Base-by-base conservation (phyloP, 2,797 vertebrate genomes). In the Monodelphis domestica region DNA sequence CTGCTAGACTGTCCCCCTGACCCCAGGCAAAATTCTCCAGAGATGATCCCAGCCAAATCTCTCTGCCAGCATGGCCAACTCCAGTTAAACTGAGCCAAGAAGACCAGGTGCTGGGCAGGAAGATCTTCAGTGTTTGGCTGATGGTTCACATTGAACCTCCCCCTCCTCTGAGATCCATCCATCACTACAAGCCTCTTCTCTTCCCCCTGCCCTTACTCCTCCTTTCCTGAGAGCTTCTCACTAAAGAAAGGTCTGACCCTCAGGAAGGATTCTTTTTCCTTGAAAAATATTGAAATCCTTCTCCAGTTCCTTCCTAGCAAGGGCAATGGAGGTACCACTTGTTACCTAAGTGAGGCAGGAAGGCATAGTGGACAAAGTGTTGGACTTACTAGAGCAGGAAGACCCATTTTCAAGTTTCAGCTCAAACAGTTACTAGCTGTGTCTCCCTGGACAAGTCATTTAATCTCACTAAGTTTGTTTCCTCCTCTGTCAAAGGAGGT, bases 21-120 rank as follows among this genome's bases (percentile, higher is more conserved):
- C 96, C 94, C 38, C 26, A 94, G 95, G 93, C 91, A 96, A 94
- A 96, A 90, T 93, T 89, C 91, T 95, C 95, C 87, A 92, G 95
- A 94, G 57, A 95, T 91, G 54, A 93, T 50, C 89, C 52, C 89
- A 97, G 95, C 95, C 94, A 97, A 95, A 93, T n/a, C 51, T n/a
- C 89, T 92, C 54, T 95, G 97, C 95, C 97, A 92, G 91, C 97
- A 96, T 95, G 91, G 90, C 94, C 92, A 95, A 14, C 88, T 95
- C 94, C 95, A 89, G 55, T 90, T 96, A 92, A 95, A 91, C 94
- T 93, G 94, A 92, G 95, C 97, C 95, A 97, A 97, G 91, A 94
- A 96, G 90, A 91, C 96, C 97, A 97, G 97, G 96, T 97, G 96
- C 96, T 92, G 90, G 95, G 96, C 97, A 97, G 96, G 91, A 97